Evolutionary conservation across 2,797 vertebrate genomes (phyloP).

Genomic region (Enteromius paludinosus): DNA sequence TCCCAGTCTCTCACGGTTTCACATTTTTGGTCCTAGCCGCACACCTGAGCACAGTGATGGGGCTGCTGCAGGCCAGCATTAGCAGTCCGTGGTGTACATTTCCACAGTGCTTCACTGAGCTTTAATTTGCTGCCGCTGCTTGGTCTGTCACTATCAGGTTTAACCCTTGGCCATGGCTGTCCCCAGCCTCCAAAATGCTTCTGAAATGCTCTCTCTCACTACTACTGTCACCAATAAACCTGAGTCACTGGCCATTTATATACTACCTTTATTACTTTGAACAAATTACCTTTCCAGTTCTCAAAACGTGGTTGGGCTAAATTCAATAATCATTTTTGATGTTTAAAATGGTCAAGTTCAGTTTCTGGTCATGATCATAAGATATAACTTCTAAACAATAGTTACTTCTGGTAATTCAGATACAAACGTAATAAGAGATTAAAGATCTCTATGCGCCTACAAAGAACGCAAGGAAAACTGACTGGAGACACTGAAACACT

Average conservation of each 20-base stretch:
- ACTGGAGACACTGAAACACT: background rate
- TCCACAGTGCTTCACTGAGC: conserved; percentile 60
- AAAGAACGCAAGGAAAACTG: background rate
- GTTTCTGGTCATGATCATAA: conserved; percentile 1
- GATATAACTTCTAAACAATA: background rate
- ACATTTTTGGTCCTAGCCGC: conserved; percentile 39
- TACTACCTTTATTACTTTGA: conserved; percentile 20
- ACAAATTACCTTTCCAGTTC: conserved; percentile 4
- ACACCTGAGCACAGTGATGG: conserved; percentile 44
- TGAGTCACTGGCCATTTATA: conserved; percentile 17
- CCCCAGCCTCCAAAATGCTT: conserved; percentile 38
- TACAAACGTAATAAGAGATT: background rate
- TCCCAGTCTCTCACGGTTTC: conserved; percentile 12
- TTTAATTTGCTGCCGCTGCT: conserved; percentile 64
- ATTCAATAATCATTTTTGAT: background rate
- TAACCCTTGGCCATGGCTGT: conserved; percentile 51
- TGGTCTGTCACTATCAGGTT: conserved; percentile 51
- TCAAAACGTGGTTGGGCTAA: background rate
- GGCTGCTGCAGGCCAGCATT: conserved; percentile 48
- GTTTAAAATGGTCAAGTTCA: background rate
- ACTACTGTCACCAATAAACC: conserved; percentile 15
- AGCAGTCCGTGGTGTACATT: conserved; percentile 60
- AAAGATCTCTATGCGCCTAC: background rate
- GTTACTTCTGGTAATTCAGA: background rate
- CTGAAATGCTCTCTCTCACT: conserved; percentile 3